phyloP scores from a whole-genome alignment of 1,140 invertebrate species.

The Leptopilina clavipes region DNA sequence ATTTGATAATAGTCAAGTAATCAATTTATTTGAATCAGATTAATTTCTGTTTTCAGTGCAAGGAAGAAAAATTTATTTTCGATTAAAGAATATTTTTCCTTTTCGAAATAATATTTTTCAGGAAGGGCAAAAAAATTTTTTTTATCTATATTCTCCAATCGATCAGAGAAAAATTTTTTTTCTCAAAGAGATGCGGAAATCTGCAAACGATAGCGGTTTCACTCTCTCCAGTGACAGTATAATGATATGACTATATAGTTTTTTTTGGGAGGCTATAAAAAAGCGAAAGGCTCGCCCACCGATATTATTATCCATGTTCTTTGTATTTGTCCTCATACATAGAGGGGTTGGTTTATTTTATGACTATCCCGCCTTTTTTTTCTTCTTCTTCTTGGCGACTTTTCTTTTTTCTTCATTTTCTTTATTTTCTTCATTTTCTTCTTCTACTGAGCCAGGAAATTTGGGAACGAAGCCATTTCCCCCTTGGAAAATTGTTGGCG shows the following conservation, averaged over 20 bases:
- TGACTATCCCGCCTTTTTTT: not conserved
- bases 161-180: not conserved
- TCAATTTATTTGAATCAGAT: too few relatives aligned
- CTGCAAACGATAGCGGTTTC: constrained; percentile 7
- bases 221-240: not conserved
- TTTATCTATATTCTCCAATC: not conserved
- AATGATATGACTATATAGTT: constrained; percentile 5
- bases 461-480: constrained; percentile 32
- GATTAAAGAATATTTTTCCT: too few relatives aligned
- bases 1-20: too few relatives aligned
- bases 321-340: not conserved
- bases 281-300: constrained; percentile 9
- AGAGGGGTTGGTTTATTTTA: constrained; percentile 8
- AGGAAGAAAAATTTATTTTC: too few relatives aligned
- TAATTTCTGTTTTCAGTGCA: too few relatives aligned
- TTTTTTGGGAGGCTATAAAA: not conserved
- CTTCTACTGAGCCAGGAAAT: constrained; percentile 8
- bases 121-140: too few relatives aligned
- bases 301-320: constrained; percentile 1
- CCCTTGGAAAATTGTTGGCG: not conserved
- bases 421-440: not conserved
- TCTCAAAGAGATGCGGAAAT: not conserved
- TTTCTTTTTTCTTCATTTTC: not conserved
- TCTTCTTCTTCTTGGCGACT: not conserved
- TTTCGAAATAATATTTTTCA: too few relatives aligned